phyloP scores from a whole-genome alignment of 1,140 invertebrate genomes.

The Brachionus angularis region DNA sequence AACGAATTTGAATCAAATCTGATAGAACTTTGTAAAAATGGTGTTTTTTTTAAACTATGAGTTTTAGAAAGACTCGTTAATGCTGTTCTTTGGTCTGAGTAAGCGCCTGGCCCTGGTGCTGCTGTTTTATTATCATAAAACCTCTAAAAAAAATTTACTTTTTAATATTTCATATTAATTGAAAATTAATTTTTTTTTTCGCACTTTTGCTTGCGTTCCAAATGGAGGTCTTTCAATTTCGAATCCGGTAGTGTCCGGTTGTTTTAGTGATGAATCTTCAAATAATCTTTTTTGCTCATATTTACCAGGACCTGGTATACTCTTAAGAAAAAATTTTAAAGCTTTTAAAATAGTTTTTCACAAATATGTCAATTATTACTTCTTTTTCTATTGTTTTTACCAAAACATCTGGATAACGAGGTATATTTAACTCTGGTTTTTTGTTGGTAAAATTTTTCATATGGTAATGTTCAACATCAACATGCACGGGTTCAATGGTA shows the following conservation, averaged over 20 bases:
- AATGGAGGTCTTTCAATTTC: slow-evolving; percentile 58
- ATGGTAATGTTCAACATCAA: slow-evolving; percentile 51
- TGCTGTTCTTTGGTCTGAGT: slow-evolving; percentile 56
- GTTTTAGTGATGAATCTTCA: slow-evolving; percentile 50
- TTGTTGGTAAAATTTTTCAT: slow-evolving; percentile 47
- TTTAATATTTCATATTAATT: too few species aligned
- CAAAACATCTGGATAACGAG: slow-evolving; percentile 55
- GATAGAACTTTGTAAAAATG: slow-evolving; percentile 56
- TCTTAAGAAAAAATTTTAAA: slow-evolving; percentile 47
- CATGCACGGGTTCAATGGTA: slow-evolving; percentile 46
- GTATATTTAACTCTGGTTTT: slow-evolving; percentile 51
- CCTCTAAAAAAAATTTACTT: slow-evolving; percentile 50
- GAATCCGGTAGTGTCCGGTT: slow-evolving; percentile 53
- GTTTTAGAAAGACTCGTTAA: slow-evolving; percentile 51
- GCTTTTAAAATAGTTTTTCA: background rate
- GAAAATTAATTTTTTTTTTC: too few species aligned
- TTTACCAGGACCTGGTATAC: slow-evolving; percentile 55
- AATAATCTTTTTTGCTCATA: slow-evolving; percentile 54
- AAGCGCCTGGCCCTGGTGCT: slow-evolving; percentile 53
- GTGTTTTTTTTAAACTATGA: slow-evolving; percentile 54
- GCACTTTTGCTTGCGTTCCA: slow-evolving; percentile 55
- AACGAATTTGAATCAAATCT: slow-evolving; percentile 47
- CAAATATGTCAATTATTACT: slow-evolving; percentile 46
- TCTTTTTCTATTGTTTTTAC: slow-evolving; percentile 53
- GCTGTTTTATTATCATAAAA: slow-evolving; percentile 48